Conservation (phyloP, 2,888 invertebrate genomes). For the Eupsilia transversa region DNA sequence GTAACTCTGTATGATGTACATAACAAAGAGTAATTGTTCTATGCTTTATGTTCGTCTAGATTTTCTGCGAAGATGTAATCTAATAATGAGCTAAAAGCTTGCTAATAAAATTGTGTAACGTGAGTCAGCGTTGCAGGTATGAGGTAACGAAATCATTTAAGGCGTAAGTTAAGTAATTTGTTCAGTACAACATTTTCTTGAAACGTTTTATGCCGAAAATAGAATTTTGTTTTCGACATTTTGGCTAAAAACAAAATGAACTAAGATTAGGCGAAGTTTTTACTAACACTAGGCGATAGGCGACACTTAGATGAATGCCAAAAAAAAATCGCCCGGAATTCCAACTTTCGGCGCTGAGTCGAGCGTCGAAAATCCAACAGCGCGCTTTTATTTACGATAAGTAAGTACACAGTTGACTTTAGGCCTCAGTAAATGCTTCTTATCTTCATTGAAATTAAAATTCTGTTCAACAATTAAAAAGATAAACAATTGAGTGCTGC, state of each 20-base stretch:
- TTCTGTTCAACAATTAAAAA: slow-evolving; percentile 28
- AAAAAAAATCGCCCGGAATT: background rate
- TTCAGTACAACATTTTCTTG: background rate
- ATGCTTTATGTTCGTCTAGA: background rate
- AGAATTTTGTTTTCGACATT: background rate
- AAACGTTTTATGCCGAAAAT: background rate
- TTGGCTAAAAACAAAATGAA: background rate
- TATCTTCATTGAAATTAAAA: slow-evolving; percentile 21
- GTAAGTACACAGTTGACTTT: background rate
- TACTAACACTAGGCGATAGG: background rate
- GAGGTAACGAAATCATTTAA: slow-evolving; percentile 15
- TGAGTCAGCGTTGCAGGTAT: slow-evolving; percentile 2
- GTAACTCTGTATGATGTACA: background rate
- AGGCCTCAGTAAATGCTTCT: slow-evolving; percentile 2
- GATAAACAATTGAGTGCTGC: slow-evolving; percentile 42
- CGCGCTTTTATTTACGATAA: background rate
- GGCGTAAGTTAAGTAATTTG: slow-evolving; percentile 1
- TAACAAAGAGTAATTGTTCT: background rate
- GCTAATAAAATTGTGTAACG: background rate
- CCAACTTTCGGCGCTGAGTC: background rate
- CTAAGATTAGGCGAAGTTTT: background rate
- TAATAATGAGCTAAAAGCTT: slow-evolving; percentile 17
- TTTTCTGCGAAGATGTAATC: slow-evolving; percentile 10
- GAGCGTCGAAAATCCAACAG: background rate
- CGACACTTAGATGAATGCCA: background rate